Conservation (phyloP, 2,797 vertebrate species). For the Manis pentadactyla region DNA sequence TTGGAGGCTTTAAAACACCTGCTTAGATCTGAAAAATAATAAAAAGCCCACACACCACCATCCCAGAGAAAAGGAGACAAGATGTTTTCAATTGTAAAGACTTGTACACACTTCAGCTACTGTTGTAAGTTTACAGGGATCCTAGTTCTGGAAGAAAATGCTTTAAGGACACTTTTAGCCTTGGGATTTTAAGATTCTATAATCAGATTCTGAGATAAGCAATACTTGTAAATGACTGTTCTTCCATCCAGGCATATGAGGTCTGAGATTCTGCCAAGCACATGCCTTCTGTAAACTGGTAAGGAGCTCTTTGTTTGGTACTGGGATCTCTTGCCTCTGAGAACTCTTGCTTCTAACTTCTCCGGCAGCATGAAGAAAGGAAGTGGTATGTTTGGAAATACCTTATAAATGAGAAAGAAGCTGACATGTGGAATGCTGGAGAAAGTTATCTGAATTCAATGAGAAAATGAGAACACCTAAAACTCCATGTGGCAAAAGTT, state of each 20-base stretch:
- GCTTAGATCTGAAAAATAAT: neutral
- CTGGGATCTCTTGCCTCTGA: neutral
- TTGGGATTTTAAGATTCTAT: neutral
- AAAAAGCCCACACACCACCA: neutral
- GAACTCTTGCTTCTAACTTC: neutral
- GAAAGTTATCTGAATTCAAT: conserved; percentile 25
- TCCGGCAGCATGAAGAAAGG: neutral
- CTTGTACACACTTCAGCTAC: neutral
- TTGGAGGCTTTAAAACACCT: neutral
- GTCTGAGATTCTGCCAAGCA: neutral
- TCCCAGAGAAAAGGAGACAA: neutral
- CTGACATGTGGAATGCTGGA: neutral
- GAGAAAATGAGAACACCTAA: conserved; percentile 25
- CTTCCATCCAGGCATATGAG: neutral
- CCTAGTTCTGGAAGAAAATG: neutral
- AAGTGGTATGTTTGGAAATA: neutral
- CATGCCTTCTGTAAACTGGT: neutral
- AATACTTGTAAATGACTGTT: neutral
- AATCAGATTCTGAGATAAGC: conserved; percentile 26
- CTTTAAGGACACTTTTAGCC: neutral
- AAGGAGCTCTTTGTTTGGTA: neutral
- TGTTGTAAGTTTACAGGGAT: neutral
- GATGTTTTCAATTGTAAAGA: neutral
- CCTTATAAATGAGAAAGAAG: neutral
- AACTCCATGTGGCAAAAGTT: neutral